phyloP scores from a whole-genome alignment of 2,888 invertebrate species.

The Bimastos eiseni region DNA sequence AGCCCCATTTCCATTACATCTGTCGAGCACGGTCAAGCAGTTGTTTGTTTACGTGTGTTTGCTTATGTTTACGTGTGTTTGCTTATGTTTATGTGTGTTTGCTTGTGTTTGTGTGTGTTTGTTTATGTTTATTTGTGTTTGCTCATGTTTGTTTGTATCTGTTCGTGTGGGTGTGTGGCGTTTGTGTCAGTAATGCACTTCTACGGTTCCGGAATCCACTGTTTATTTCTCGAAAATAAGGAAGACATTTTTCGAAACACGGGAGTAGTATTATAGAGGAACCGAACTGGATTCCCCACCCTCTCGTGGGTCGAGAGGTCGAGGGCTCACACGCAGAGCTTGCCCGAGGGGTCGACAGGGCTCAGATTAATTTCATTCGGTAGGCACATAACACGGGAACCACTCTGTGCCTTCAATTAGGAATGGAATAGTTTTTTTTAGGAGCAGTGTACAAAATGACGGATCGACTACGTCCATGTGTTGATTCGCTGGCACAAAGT shows the following conservation, averaged over 20 bases:
- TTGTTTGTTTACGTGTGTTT: too few species aligned
- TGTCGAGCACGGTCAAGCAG: too few species aligned
- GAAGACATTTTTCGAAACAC: too few species aligned
- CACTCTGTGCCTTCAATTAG: background rate
- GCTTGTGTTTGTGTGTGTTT: too few species aligned
- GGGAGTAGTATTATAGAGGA: too few species aligned
- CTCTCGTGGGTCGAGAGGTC: background rate
- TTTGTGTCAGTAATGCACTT: background rate
- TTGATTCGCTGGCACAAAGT: background rate
- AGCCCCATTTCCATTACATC: too few species aligned
- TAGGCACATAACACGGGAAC: background rate
- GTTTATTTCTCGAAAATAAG: background rate
- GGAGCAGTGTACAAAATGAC: background rate
- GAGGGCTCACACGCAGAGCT: background rate
- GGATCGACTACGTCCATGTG: background rate
- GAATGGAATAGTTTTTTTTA: background rate
- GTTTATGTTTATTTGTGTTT: too few species aligned
- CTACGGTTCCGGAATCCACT: background rate
- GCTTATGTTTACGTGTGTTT: too few species aligned
- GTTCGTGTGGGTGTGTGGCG: too few species aligned
- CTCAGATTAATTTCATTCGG: background rate
- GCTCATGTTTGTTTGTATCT: too few species aligned
- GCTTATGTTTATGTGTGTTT: too few species aligned
- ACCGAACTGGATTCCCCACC: background rate
- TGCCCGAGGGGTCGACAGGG: background rate